Conservation (phyloP, 2,113 vertebrate genomes). For the Oreocharis arfaki region DNA sequence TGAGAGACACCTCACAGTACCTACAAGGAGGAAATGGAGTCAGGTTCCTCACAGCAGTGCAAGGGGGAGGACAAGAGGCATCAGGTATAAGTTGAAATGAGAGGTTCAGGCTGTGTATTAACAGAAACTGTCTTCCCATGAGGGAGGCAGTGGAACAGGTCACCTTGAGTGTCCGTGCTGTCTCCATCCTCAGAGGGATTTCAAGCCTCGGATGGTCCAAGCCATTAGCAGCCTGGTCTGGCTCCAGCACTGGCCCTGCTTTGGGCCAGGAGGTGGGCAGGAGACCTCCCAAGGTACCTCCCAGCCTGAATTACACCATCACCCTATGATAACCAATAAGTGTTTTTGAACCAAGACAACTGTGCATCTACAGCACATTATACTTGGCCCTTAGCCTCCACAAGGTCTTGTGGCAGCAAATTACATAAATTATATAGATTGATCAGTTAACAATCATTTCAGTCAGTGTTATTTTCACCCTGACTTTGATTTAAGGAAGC, state of each 20-base stretch:
- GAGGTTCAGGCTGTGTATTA: not conserved
- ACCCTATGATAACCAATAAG: not conserved
- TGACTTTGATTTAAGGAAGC: not conserved
- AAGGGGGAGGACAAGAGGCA: not conserved
- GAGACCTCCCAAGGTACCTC: not conserved
- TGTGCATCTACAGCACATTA: not conserved
- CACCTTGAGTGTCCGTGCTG: fast-evolving
- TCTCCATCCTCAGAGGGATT: not conserved
- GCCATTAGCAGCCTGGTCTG: not conserved
- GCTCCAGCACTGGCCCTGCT: not conserved
- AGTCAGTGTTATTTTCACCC: not conserved
- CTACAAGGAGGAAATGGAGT: not conserved
- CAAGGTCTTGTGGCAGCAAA: not conserved
- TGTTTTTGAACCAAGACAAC: not conserved
- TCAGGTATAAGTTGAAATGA: not conserved
- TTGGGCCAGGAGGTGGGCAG: not conserved
- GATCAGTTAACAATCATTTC: not conserved
- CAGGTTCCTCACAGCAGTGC: not conserved
- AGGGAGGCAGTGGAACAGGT: not conserved
- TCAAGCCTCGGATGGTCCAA: not conserved
- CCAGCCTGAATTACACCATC: not conserved
- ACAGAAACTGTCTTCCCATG: not conserved
- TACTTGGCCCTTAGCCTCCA: not conserved
- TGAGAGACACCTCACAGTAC: not conserved
- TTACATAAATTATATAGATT: not conserved